Conservation (phyloP, 2,113 vertebrate genomes). For the Hippoglossus stenolepis region DNA sequence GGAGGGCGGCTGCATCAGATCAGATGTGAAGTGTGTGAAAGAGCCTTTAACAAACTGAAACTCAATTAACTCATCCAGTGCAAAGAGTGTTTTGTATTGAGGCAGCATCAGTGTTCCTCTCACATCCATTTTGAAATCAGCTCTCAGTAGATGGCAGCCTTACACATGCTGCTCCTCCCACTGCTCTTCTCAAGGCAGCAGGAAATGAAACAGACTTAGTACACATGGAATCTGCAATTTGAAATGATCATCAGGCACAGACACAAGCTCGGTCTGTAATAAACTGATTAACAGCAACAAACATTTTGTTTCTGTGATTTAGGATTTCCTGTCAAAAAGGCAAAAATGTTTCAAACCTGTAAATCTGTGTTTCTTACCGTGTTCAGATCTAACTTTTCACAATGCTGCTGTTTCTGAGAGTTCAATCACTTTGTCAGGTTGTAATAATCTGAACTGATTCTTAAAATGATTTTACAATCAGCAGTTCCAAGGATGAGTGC, state of each 20-base stretch:
- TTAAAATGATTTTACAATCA: no score
- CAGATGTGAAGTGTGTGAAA: constrained; percentile 16
- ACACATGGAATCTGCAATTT: not conserved
- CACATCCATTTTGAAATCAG: constrained; percentile 13
- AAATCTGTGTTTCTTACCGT: no score
- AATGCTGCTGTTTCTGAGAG: no score
- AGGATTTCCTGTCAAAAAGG: no score
- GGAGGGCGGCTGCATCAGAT: constrained; percentile 8
- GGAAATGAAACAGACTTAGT: not conserved
- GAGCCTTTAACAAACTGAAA: constrained; percentile 47
- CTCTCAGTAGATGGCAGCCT: constrained; percentile 76
- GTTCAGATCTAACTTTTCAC: no score
- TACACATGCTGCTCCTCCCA: constrained; percentile 41
- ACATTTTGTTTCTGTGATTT: no score
- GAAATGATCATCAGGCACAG: not conserved
- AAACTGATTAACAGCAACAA: no score
- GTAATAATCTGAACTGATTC: no score
- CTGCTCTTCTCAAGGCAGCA: not conserved
- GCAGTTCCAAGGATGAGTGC: no score
- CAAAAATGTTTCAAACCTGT: no score
- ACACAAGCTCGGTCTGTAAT: not conserved
- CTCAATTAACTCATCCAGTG: constrained; percentile 45
- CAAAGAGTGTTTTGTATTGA: constrained; percentile 12
- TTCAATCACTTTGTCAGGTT: no score
- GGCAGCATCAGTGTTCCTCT: constrained; percentile 29